Percentiles rank a stretch among this genome's conserved stretches.
phyloP scores from a whole-genome alignment of 2,113 vertebrate species.

The Bubo scandiacus region DNA sequence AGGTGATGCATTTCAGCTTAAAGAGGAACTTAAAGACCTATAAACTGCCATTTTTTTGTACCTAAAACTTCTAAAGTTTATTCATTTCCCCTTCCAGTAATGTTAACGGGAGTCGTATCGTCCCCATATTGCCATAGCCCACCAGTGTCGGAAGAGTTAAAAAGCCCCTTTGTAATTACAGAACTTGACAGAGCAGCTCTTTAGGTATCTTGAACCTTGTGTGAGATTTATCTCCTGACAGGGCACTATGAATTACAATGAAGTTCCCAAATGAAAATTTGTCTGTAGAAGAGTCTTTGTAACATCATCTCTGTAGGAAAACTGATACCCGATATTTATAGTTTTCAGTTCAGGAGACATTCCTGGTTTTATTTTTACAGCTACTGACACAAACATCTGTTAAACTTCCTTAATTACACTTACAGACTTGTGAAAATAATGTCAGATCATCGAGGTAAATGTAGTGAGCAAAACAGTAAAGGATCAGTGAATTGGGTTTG shows the following conservation, averaged over 20 bases:
- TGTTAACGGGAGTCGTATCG: neutral
- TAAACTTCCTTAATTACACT: neutral
- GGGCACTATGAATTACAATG: neutral
- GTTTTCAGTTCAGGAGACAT: neutral
- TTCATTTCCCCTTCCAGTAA: neutral
- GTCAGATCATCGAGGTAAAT: neutral
- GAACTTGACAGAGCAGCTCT: neutral
- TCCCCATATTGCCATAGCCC: neutral
- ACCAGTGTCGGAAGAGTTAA: neutral
- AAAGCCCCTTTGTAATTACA: neutral
- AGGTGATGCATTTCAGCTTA: neutral
- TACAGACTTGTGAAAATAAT: neutral
- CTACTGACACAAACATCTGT: neutral
- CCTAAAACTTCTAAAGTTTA: neutral
- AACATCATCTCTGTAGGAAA: neutral
- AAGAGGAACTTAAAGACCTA: neutral
- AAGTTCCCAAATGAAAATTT: neutral
- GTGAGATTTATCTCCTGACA: neutral
- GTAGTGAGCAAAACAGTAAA: neutral
- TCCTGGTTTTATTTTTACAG: neutral
- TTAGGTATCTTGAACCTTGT: neutral
- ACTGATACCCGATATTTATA: neutral
- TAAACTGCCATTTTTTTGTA: neutral
- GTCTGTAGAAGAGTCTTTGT: neutral
- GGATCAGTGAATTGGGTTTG: neutral